These are phyloP conservation scores for Rhodophaea formosa DNA, from an alignment of 2,888 invertebrate species.

Conservation along the genomic window DNA sequence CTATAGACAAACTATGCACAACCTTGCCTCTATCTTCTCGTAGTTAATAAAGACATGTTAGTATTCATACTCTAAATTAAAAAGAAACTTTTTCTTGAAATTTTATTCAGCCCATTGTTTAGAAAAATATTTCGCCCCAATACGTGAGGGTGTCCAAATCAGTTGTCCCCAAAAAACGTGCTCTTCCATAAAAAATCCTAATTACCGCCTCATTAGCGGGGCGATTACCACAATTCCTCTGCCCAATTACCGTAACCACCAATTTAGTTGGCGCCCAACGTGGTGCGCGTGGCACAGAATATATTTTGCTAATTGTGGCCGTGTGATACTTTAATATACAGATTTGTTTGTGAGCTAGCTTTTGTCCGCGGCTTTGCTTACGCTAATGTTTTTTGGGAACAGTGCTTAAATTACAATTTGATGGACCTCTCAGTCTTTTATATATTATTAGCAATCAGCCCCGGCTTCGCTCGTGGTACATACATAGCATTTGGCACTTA, in stretches of 20 bases:
- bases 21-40: no score
- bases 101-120: not conserved
- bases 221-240: conserved; percentile 32
- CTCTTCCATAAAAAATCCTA: conserved; percentile 5
- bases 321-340: conserved; percentile 26
- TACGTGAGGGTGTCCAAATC: not conserved
- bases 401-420: no score
- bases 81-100: no score
- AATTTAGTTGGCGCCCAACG: conserved; percentile 47
- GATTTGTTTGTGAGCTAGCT: not conserved
- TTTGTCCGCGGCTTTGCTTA: not conserved
- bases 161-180: conserved; percentile 16
- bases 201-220: conserved; percentile 33
- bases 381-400: no score
- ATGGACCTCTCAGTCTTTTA: no score
- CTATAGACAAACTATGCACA: no score
- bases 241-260: conserved; percentile 51
- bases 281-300: conserved; percentile 40
- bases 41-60: no score
- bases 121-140: not conserved
- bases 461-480: no score
- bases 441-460: no score
- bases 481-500: no score
- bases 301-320: conserved; percentile 45
- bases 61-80: no score